Evolutionary conservation across 2,113 vertebrate genomes (phyloP).

Genomic region (Vombatus ursinus): DNA sequence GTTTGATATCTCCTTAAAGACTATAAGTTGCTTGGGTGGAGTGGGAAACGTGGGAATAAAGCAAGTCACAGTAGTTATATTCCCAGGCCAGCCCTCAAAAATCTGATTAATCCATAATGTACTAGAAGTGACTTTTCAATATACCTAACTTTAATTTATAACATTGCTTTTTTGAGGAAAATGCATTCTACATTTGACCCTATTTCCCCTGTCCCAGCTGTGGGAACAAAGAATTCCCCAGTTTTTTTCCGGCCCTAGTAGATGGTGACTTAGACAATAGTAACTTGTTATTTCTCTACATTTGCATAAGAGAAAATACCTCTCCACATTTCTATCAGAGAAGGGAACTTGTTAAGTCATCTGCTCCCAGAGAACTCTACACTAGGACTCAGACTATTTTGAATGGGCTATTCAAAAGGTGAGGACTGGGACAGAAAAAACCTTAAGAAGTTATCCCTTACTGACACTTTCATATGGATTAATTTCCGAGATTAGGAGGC

Average conservation of each 20-base stretch:
- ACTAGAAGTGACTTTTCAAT: conserved; percentile 52
- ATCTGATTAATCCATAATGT: conserved; percentile 66
- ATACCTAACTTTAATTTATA: conserved; percentile 38
- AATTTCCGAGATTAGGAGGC: neutral
- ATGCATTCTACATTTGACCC: conserved; percentile 55
- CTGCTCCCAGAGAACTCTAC: conserved; percentile 26
- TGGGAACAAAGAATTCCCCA: conserved; percentile 12
- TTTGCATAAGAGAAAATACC: conserved; percentile 48
- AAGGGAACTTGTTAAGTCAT: conserved; percentile 55
- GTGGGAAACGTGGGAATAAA: conserved; percentile 59
- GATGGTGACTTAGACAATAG: conserved; percentile 54
- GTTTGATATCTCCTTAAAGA: conserved; percentile 68
- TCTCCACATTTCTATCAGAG: conserved; percentile 40
- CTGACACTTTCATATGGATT: neutral
- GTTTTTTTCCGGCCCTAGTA: neutral
- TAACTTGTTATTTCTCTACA: conserved; percentile 44
- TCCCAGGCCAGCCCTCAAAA: conserved; percentile 68
- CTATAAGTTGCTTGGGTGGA: conserved; percentile 70
- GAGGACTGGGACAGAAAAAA: neutral
- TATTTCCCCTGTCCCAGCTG: neutral
- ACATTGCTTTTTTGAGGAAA: conserved; percentile 64
- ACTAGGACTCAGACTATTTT: conserved; percentile 20
- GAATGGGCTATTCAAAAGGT: neutral
- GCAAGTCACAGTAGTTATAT: conserved; percentile 53
- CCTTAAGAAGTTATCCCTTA: neutral